phyloP scores from a whole-genome alignment of 2,797 vertebrate genomes.

The Sternotherus odoratus region DNA sequence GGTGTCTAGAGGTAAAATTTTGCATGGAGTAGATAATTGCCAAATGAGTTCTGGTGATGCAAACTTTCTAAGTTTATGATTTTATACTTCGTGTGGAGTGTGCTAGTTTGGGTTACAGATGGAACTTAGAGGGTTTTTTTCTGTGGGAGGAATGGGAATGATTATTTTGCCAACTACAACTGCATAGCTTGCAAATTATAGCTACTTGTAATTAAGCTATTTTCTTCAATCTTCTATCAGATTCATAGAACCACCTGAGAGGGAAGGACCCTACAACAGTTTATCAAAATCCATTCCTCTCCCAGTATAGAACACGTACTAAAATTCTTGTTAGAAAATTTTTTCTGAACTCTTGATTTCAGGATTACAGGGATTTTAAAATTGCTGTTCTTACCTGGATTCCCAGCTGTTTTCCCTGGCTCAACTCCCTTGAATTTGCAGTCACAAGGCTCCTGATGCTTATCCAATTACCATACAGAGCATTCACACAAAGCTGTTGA shows the following conservation, averaged over 20 bases:
- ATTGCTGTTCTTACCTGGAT: neutral
- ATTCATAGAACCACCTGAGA: neutral
- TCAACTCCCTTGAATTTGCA: neutral
- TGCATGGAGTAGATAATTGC: neutral
- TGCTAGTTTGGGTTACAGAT: neutral
- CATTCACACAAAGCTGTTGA: neutral
- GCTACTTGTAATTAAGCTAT: neutral
- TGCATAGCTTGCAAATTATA: neutral
- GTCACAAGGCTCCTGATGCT: neutral
- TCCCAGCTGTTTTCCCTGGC: neutral
- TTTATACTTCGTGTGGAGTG: neutral
- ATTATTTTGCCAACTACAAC: neutral
- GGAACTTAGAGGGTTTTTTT: neutral
- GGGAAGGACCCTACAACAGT: neutral
- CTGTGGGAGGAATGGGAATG: neutral
- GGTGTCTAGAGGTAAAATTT: neutral
- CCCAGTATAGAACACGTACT: neutral
- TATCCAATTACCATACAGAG: neutral
- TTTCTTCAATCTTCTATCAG: neutral
- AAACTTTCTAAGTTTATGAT: neutral
- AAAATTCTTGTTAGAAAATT: conserved; percentile 11
- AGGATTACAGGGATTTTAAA: neutral
- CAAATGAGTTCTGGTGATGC: neutral
- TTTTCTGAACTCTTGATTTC: neutral
- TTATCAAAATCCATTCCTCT: neutral